Evolutionary conservation across 2,113 vertebrate genomes (phyloP).

Genomic region (Sapajus apella): DNA sequence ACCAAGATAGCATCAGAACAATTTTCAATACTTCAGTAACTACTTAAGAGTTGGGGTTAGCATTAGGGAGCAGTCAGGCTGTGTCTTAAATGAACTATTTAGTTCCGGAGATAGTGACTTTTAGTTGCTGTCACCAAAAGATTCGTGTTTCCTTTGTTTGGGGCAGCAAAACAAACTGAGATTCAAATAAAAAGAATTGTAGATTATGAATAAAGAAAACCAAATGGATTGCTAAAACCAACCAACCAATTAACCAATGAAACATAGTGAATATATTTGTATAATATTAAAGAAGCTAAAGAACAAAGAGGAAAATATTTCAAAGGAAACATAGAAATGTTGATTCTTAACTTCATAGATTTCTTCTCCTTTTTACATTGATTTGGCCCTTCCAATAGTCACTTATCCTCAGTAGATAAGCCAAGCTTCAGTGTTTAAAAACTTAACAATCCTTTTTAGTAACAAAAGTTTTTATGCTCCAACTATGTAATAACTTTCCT

Average conservation of each 20-base stretch:
- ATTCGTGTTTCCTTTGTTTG: neutral
- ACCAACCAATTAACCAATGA: neutral
- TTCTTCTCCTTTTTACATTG: neutral
- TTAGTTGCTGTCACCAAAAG: neutral
- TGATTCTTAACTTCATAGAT: neutral
- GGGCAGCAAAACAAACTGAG: neutral
- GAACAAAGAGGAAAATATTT: slow-evolving; percentile 10
- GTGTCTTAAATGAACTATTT: neutral
- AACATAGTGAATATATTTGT: neutral
- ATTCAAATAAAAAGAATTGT: neutral
- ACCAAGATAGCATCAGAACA: neutral
- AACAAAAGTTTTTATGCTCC: neutral
- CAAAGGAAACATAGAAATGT: neutral
- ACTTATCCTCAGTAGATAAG: neutral
- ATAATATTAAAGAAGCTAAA: neutral
- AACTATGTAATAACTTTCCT: neutral
- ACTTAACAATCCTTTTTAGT: neutral
- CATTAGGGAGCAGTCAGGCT: neutral
- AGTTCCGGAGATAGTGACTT: neutral
- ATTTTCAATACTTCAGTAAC: neutral
- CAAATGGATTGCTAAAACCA: neutral
- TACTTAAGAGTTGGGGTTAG: neutral
- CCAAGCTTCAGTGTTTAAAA: neutral
- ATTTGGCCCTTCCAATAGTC: neutral
- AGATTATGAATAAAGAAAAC: neutral